phyloP scores from a whole-genome alignment of 2,888 invertebrate genomes.

The Aquatica leii region DNA sequence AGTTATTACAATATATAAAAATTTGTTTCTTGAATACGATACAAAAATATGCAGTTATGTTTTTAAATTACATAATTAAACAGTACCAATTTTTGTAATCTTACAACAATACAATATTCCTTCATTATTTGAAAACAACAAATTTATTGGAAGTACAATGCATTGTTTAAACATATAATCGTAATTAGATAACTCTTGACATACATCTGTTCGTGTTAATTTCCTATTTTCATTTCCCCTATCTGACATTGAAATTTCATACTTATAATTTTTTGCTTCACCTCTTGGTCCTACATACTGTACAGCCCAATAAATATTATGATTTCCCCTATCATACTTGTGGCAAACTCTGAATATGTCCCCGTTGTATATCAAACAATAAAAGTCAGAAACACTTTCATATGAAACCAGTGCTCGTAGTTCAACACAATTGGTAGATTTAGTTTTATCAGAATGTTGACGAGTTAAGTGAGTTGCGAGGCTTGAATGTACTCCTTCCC shows the following conservation, averaged over 20 bases:
- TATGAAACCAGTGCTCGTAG: constrained; percentile 31
- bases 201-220: constrained; percentile 50
- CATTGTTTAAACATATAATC: constrained; percentile 51
- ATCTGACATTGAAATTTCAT: constrained; percentile 50
- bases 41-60: too few species aligned
- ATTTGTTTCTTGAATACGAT: too few species aligned
- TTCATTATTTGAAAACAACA: constrained; percentile 48
- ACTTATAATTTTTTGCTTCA: constrained; percentile 47
- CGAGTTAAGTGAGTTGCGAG: constrained; percentile 35
- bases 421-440: constrained; percentile 28
- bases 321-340: constrained; percentile 41
- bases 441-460: constrained; percentile 33
- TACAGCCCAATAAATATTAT: constrained; percentile 50
- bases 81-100: constrained; percentile 23
- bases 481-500: constrained; percentile 34
- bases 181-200: constrained; percentile 47
- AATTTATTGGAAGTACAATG: constrained; percentile 49
- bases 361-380: constrained; percentile 45
- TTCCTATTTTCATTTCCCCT: constrained; percentile 48
- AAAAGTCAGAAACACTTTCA: constrained; percentile 42
- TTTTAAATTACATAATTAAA: too few species aligned
- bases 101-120: constrained; percentile 43
- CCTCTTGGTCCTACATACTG: constrained; percentile 47
- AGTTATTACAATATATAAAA: too few species aligned
- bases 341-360: constrained; percentile 50